Conservation (phyloP, 2,113 vertebrate genomes). For the Gallinago paraguaiae region DNA sequence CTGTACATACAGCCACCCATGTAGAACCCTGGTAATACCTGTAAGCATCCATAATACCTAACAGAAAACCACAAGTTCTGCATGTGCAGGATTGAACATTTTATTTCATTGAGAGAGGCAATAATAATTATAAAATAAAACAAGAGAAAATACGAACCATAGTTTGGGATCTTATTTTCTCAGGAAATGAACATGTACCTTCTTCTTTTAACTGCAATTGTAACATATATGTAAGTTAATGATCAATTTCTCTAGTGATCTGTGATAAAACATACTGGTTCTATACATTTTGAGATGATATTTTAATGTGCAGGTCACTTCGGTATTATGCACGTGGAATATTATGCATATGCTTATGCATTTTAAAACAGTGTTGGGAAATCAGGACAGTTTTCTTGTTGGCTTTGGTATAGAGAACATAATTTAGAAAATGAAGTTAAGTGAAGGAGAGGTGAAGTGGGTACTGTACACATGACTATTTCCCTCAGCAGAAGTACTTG, state of each 20-base stretch:
- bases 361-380: background rate
- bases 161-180: background rate
- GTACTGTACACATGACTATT: background rate
- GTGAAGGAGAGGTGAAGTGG: constrained; percentile 37
- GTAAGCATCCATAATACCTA: background rate
- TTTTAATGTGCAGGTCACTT: background rate
- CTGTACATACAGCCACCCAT: background rate
- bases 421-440: constrained; percentile 28
- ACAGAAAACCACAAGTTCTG: background rate
- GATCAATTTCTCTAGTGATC: background rate
- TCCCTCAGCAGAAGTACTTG: constrained; percentile 57
- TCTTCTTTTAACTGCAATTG: background rate
- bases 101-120: background rate
- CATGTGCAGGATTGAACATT: background rate
- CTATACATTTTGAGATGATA: background rate
- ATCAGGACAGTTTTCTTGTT: background rate
- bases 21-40: background rate
- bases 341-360: background rate
- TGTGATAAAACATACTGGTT: background rate
- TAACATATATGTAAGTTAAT: background rate
- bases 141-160: background rate
- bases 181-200: background rate
- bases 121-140: background rate
- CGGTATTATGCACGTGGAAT: background rate
- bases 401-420: background rate